Percentiles rank a stretch among this genome's conserved stretches.
phyloP scores from a whole-genome alignment of 2,888 invertebrate species.

The Lacanobia oleracea region DNA sequence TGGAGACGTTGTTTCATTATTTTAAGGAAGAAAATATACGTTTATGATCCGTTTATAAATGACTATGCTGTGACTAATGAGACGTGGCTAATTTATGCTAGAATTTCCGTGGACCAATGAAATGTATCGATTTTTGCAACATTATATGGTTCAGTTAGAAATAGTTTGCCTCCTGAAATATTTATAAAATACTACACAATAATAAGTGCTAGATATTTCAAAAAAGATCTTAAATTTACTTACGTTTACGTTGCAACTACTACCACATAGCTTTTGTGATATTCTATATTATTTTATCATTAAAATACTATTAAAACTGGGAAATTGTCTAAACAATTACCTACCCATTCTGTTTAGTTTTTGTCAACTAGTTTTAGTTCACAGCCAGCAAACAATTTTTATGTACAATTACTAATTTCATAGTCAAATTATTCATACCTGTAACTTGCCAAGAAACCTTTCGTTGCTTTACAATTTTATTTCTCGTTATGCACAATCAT shows the following conservation, averaged over 20 bases:
- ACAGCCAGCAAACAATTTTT: background rate
- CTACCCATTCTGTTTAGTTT: background rate
- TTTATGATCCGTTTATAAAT: constrained; percentile 50
- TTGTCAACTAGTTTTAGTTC: background rate
- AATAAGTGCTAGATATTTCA: background rate
- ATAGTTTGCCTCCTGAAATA: background rate
- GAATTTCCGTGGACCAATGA: constrained; percentile 43
- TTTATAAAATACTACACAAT: too few relatives aligned
- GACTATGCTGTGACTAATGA: constrained; percentile 46
- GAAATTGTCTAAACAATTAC: too few relatives aligned
- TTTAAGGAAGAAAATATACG: constrained; percentile 61
- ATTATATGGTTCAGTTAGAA: background rate
- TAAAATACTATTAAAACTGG: too few relatives aligned
- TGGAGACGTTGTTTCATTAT: constrained; percentile 53
- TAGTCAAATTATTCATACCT: background rate
- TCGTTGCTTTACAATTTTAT: constrained; percentile 19
- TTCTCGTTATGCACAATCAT: constrained; percentile 12
- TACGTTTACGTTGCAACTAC: too few relatives aligned
- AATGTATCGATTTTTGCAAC: constrained; percentile 19
- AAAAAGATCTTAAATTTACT: too few relatives aligned
- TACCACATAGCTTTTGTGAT: too few relatives aligned
- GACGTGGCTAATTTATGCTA: constrained; percentile 44
- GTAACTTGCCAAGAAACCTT: background rate
- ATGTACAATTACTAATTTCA: constrained; percentile 29
- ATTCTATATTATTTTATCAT: too few relatives aligned